Percentiles rank a stretch among this genome's conserved stretches.
phyloP scores from a whole-genome alignment of 2,113 vertebrate species.

The Bufo bufo region DNA sequence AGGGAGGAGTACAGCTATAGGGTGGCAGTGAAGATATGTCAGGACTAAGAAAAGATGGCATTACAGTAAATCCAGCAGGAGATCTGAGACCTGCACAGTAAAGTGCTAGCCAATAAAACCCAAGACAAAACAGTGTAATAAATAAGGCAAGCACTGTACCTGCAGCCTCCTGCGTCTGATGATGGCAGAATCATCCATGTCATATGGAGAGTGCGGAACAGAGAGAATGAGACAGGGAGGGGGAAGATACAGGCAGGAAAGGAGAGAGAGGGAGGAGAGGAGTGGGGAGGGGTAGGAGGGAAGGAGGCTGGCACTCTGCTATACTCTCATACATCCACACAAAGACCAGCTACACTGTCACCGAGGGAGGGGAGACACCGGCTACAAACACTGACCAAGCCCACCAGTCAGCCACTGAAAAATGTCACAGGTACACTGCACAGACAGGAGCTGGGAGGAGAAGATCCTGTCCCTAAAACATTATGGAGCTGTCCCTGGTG shows the following conservation, averaged over 20 bases:
- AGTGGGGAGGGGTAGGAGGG: neutral
- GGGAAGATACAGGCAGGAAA: neutral
- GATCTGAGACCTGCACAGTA: neutral
- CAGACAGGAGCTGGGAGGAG: neutral
- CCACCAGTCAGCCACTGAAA: neutral
- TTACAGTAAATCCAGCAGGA: neutral
- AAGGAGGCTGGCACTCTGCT: conserved; percentile 9
- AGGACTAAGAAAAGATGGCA: neutral
- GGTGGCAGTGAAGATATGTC: conserved; percentile 29
- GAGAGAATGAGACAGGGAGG: conserved; percentile 53
- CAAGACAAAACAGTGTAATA: neutral
- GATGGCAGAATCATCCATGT: conserved; percentile 57
- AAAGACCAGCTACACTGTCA: conserved; percentile 36
- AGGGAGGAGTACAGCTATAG: conserved; percentile 30
- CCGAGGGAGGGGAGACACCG: conserved; percentile 1
- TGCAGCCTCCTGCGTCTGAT: conserved; percentile 56
- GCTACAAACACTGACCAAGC: no score
- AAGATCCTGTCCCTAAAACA: no score
- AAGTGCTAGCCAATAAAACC: neutral
- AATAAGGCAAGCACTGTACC: neutral
- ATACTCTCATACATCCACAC: conserved; percentile 37
- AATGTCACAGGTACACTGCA: conserved; percentile 10
- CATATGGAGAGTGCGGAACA: conserved; percentile 51
- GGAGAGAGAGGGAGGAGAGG: neutral
- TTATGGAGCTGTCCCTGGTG: conserved; percentile 5